phyloP scores from a whole-genome alignment of 1,140 invertebrate species.

The Chlorops oryzae region DNA sequence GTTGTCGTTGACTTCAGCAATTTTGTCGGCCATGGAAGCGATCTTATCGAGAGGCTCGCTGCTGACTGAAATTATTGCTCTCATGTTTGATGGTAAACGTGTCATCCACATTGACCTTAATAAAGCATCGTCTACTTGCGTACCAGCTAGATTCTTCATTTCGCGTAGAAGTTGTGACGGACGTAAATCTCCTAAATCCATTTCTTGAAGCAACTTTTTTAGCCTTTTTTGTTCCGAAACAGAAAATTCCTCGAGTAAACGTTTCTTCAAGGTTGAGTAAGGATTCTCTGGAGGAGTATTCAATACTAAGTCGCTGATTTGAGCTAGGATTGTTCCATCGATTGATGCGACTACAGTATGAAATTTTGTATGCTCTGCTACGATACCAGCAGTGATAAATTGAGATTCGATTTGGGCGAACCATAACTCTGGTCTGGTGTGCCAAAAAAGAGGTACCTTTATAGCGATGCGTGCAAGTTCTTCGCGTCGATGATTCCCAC shows the following conservation, averaged over 20 bases:
- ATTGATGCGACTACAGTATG: slow-evolving; percentile 2
- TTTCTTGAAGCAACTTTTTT: slow-evolving; percentile 21
- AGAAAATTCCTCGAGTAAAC: slow-evolving; percentile 3
- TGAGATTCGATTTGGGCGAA: slow-evolving; percentile 20
- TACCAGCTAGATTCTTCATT: slow-evolving; percentile 3
- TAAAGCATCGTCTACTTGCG: slow-evolving; percentile 4
- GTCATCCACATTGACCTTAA: slow-evolving; percentile 20
- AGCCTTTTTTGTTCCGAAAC: slow-evolving; percentile 18
- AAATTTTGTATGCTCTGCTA: slow-evolving; percentile 1
- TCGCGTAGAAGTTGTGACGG: slow-evolving; percentile 24
- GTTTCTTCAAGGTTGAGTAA: neutral
- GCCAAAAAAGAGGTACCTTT: slow-evolving; percentile 18
- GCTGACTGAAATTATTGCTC: no score
- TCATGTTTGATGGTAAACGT: slow-evolving; percentile 15
- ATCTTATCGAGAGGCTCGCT: no score
- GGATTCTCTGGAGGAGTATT: slow-evolving; percentile 17
- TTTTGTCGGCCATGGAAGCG: no score
- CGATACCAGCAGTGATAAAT: slow-evolving; percentile 3
- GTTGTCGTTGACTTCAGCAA: no score
- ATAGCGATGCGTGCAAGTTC: neutral
- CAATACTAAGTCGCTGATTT: slow-evolving; percentile 10
- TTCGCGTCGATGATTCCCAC: no score
- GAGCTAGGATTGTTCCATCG: slow-evolving; percentile 3
- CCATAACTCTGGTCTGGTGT: slow-evolving; percentile 19
- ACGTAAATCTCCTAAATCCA: slow-evolving; percentile 25